Evolutionary conservation across 2,113 vertebrate genomes (phyloP).

Genomic region (Zingel zingel): DNA sequence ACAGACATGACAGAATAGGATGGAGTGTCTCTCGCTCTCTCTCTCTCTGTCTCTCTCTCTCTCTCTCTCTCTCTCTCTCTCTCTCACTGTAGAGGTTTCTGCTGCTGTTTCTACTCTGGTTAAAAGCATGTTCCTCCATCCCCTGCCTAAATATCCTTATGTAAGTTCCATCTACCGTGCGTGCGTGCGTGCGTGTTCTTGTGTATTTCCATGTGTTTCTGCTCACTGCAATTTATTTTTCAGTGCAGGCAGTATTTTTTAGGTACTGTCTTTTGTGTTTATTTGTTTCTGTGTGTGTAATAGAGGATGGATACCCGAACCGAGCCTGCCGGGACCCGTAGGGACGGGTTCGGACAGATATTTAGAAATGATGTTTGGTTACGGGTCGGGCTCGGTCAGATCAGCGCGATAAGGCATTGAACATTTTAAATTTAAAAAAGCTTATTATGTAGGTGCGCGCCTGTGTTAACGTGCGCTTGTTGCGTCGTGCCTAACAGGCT

Average conservation of each 20-base stretch:
- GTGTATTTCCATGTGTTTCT: slow-evolving; percentile 19
- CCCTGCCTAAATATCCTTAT: slow-evolving; percentile 27
- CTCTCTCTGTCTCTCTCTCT: background rate
- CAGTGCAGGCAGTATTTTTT: slow-evolving; percentile 5
- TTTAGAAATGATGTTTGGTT: too few relatives aligned
- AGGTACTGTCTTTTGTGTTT: background rate
- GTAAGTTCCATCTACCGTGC: slow-evolving; percentile 29
- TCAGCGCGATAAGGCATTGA: too few relatives aligned
- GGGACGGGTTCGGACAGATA: too few relatives aligned
- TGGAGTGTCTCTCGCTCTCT: background rate
- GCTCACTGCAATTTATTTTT: slow-evolving; percentile 3
- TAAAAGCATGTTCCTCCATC: slow-evolving; percentile 38
- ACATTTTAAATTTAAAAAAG: too few relatives aligned
- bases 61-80: background rate
- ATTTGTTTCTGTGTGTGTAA: too few relatives aligned
- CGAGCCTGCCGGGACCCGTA: too few relatives aligned
- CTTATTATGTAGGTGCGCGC: too few relatives aligned
- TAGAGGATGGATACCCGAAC: too few relatives aligned
- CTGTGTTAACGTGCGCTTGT: too few relatives aligned
- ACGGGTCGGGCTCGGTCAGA: too few relatives aligned
- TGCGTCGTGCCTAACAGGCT: too few relatives aligned
- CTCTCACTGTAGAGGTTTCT: background rate
- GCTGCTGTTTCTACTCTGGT: slow-evolving; percentile 31
- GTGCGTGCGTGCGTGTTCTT: background rate
- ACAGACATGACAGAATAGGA: slow-evolving; percentile 1